Evolutionary conservation across 2,797 vertebrate genomes (phyloP).

Genomic region (Rhynchotus rufescens): DNA sequence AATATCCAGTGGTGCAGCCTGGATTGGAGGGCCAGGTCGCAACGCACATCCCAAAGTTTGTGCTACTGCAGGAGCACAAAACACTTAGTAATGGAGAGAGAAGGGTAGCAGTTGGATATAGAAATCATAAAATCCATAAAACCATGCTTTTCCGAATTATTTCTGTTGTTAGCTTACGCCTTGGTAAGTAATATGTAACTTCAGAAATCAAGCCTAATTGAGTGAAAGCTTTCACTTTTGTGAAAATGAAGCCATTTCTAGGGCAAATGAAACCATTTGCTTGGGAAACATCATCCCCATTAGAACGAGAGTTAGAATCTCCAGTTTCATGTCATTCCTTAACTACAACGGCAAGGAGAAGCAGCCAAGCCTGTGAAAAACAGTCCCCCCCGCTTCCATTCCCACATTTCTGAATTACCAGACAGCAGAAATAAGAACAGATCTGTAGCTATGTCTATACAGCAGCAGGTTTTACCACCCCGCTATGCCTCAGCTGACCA

Average conservation of each 20-base stretch:
- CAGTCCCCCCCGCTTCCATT: not conserved
- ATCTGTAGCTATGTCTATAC: not conserved
- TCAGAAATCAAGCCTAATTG: not conserved
- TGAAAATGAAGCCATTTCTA: not conserved
- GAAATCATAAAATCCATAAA: not conserved
- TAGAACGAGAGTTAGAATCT: not conserved
- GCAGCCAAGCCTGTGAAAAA: not conserved
- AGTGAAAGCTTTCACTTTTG: not conserved
- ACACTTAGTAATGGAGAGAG: constrained; percentile 6
- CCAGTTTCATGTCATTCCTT: not conserved
- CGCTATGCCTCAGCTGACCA: not conserved
- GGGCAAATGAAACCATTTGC: not conserved
- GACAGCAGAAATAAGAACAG: not conserved
- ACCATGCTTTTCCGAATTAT: not conserved
- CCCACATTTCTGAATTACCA: not conserved
- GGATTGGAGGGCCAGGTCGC: not conserved
- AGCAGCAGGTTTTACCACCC: not conserved
- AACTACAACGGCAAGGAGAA: not conserved
- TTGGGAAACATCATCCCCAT: not conserved
- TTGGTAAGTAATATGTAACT: not conserved
- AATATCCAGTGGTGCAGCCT: not conserved
- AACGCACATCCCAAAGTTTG: not conserved
- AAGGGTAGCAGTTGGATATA: not conserved
- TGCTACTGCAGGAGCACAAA: constrained; percentile 9
- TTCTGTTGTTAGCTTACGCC: not conserved